These are phyloP conservation scores for Sminthopsis crassicaudata DNA, from an alignment of 2,113 vertebrate species.

Conservation along the genomic window DNA sequence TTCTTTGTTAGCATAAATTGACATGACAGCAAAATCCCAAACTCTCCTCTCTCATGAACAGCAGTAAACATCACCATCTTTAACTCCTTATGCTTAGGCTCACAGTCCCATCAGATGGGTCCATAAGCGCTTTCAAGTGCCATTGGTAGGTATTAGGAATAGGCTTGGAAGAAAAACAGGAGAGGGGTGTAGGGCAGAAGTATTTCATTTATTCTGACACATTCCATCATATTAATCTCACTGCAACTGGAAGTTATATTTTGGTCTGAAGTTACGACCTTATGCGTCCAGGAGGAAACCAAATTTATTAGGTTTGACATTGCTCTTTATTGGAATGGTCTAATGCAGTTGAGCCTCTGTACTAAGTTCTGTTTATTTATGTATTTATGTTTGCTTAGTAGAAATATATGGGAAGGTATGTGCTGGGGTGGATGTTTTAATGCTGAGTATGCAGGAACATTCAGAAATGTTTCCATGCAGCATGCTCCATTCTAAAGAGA, in stretches of 20 bases:
- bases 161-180: slow-evolving; percentile 36
- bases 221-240: slow-evolving; percentile 62
- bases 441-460: slow-evolving; percentile 64
- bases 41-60: not conserved
- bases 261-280: slow-evolving; percentile 60
- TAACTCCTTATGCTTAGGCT: not conserved
- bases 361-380: slow-evolving; percentile 69
- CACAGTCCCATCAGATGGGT: not conserved
- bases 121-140: not conserved
- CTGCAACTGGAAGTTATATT: slow-evolving; percentile 50
- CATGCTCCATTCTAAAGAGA: slow-evolving; percentile 45
- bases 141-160: slow-evolving; percentile 34
- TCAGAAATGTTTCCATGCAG: slow-evolving; percentile 55
- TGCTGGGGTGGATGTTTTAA: slow-evolving; percentile 55
- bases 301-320: slow-evolving; percentile 67
- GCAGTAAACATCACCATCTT: not conserved
- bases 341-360: slow-evolving; percentile 54
- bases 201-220: slow-evolving; percentile 67
- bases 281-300: slow-evolving; percentile 50
- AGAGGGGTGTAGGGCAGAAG: not conserved
- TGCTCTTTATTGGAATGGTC: slow-evolving; percentile 58
- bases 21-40: not conserved
- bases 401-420: slow-evolving; percentile 67
- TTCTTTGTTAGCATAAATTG: not conserved
- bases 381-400: slow-evolving; percentile 67